Percentiles rank a stretch among this genome's conserved stretches.
These are phyloP conservation scores for Drosophila tropicalis DNA, from an alignment of 1,140 invertebrate genomes.

Conservation along the genomic window DNA sequence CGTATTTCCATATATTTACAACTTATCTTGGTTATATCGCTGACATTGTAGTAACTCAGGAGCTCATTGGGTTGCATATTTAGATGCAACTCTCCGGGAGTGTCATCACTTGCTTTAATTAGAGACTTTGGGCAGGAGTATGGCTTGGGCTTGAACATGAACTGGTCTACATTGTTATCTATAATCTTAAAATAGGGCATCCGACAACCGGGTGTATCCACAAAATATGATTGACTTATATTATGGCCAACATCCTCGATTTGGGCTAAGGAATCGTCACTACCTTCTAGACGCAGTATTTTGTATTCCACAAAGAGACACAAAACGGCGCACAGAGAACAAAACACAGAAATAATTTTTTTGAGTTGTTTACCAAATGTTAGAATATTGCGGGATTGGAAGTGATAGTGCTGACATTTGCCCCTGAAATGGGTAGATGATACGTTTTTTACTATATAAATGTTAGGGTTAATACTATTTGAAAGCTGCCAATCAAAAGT, in stretches of 20 bases:
- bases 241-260: slow-evolving; percentile 67
- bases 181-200: slow-evolving; percentile 91
- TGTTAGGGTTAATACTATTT: too few species aligned
- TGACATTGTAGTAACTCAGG: slow-evolving; percentile 85
- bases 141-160: slow-evolving; percentile 83
- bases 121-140: slow-evolving; percentile 83
- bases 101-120: slow-evolving; percentile 72
- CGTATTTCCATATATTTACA: slow-evolving; percentile 88
- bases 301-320: slow-evolving; percentile 34
- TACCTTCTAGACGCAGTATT: slow-evolving; percentile 59
- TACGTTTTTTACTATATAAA: too few species aligned
- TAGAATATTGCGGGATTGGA: too few species aligned
- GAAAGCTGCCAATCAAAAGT: too few species aligned
- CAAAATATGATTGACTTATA: slow-evolving; percentile 83
- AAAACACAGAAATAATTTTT: too few species aligned
- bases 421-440: too few species aligned
- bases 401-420: too few species aligned
- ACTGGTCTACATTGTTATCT: slow-evolving; percentile 85
- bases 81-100: slow-evolving; percentile 84
- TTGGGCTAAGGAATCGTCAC: slow-evolving; percentile 72
- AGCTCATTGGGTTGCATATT: slow-evolving; percentile 87
- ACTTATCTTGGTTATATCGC: slow-evolving; percentile 78
- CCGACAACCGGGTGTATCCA: slow-evolving; percentile 90
- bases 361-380: too few species aligned
- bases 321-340: slow-evolving; percentile 72